These are phyloP conservation scores for Dexiosoma caninum DNA, from an alignment of 2,888 invertebrate species.

Conservation along the genomic window DNA sequence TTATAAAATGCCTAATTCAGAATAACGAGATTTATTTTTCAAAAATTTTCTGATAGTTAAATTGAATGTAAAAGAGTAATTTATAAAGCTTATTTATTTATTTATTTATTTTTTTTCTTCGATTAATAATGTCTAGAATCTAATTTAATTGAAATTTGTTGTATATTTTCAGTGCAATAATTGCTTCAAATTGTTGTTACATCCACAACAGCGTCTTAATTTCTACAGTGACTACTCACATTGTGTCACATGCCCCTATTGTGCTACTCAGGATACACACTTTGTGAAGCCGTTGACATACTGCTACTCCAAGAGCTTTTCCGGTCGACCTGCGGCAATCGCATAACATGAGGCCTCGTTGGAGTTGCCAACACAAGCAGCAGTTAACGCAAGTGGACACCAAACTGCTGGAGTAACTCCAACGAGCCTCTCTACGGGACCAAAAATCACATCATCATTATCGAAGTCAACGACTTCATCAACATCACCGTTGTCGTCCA, in stretches of 20 bases:
- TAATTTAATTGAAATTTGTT: constrained; percentile 12
- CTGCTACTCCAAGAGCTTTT: constrained; percentile 88
- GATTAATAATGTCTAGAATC: too few species aligned
- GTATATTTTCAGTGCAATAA: constrained; percentile 87
- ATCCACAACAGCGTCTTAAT: constrained; percentile 90
- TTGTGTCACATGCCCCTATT: constrained; percentile 93
- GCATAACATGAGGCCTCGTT: constrained; percentile 91
- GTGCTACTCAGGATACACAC: constrained; percentile 93
- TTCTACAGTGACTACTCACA: constrained; percentile 97
- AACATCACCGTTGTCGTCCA: constrained; percentile 65
- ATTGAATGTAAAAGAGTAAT: too few species aligned
- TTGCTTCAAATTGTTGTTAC: constrained; percentile 92
- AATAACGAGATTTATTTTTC: too few species aligned
- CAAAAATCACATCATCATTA: constrained; percentile 67
- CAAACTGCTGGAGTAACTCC: constrained; percentile 60
- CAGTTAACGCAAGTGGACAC: constrained; percentile 61
- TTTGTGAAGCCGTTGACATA: constrained; percentile 93
- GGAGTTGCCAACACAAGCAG: constrained; percentile 78
- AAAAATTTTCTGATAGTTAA: too few species aligned
- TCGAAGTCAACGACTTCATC: constrained; percentile 60
- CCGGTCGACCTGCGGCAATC: constrained; percentile 86
- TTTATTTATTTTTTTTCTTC: neutral
- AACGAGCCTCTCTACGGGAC: constrained; percentile 62
- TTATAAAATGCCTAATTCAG: too few species aligned
- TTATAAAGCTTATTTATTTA: neutral